These are phyloP conservation scores for Cyprinodon brontotheroides DNA, from an alignment of 2,113 vertebrate species.

Conservation along the genomic window DNA sequence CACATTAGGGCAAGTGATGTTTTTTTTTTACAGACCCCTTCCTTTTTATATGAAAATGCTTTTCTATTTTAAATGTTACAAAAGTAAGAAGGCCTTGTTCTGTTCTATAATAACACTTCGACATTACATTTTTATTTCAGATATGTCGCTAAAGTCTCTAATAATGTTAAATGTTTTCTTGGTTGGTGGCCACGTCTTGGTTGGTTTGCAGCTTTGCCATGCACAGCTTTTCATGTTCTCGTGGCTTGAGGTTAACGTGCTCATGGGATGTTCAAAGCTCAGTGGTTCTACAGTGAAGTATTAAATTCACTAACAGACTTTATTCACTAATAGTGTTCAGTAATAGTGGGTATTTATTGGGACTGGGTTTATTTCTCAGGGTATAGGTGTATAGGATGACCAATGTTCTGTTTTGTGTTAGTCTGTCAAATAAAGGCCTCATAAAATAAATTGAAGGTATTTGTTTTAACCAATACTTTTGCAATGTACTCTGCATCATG, in stretches of 20 bases:
- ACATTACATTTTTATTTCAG: too few relatives aligned
- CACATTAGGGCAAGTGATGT: too few relatives aligned
- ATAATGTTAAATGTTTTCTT: not conserved
- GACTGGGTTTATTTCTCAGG: not conserved
- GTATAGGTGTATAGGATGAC: not conserved
- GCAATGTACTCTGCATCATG: not conserved
- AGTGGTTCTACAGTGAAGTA: too few relatives aligned
- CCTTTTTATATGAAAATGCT: too few relatives aligned
- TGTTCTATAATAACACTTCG: too few relatives aligned
- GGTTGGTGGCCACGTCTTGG: not conserved
- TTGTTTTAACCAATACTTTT: too few relatives aligned
- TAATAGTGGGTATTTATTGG: not conserved
- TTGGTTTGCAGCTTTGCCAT: not conserved
- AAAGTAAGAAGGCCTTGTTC: too few relatives aligned
- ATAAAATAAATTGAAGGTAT: not conserved
- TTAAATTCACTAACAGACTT: too few relatives aligned
- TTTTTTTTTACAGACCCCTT: too few relatives aligned
- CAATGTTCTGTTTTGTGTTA: not conserved
- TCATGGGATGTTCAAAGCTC: not conserved
- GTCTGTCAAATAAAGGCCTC: not conserved
- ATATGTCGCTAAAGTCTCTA: too few relatives aligned
- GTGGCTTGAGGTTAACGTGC: not conserved
- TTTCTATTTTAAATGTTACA: too few relatives aligned
- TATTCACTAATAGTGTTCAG: not conserved
- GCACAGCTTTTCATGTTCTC: not conserved